phyloP scores from a whole-genome alignment of 1,140 invertebrate species.

The Agrilus planipennis region DNA sequence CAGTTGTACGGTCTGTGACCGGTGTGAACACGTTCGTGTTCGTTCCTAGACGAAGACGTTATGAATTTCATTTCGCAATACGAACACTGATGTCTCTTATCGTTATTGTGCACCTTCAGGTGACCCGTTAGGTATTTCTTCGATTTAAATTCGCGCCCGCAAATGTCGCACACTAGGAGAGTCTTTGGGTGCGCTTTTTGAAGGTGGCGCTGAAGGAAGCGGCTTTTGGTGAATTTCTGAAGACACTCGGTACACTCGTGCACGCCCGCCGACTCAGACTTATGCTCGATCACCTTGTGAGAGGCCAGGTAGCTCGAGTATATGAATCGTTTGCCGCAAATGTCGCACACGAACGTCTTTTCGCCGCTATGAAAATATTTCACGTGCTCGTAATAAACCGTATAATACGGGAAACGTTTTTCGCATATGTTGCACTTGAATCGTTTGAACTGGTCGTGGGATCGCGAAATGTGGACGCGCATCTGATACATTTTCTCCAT shows the following conservation, averaged over 20 bases:
- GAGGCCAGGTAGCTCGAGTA: constrained; percentile 41
- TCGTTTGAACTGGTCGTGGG: constrained; percentile 5
- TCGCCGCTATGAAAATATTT: constrained; percentile 60
- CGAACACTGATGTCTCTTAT: constrained; percentile 42
- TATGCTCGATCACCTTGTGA: constrained; percentile 61
- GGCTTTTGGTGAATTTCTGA: constrained; percentile 16
- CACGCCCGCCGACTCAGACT: constrained; percentile 65
- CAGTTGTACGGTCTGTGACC: constrained; percentile 28
- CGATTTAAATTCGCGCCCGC: constrained; percentile 30
- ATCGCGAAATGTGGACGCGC: not conserved
- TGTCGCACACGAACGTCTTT: constrained; percentile 58
- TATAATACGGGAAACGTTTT: constrained; percentile 1
- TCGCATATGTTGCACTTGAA: constrained; percentile 5
- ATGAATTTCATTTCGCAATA: constrained; percentile 37
- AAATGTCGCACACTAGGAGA: constrained; percentile 30
- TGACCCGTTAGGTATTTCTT: constrained; percentile 34
- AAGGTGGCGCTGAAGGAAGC: constrained; percentile 27
- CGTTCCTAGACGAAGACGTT: constrained; percentile 10
- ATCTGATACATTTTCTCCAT: constrained; percentile 10
- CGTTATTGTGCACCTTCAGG: constrained; percentile 39
- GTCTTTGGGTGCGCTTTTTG: constrained; percentile 29
- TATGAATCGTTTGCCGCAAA: constrained; percentile 55
- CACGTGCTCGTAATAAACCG: constrained; percentile 40
- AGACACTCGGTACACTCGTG: constrained; percentile 40
- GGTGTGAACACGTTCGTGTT: constrained; percentile 8